Conservation (phyloP, 2,888 invertebrate genomes). For the Augochlorella aurata region DNA sequence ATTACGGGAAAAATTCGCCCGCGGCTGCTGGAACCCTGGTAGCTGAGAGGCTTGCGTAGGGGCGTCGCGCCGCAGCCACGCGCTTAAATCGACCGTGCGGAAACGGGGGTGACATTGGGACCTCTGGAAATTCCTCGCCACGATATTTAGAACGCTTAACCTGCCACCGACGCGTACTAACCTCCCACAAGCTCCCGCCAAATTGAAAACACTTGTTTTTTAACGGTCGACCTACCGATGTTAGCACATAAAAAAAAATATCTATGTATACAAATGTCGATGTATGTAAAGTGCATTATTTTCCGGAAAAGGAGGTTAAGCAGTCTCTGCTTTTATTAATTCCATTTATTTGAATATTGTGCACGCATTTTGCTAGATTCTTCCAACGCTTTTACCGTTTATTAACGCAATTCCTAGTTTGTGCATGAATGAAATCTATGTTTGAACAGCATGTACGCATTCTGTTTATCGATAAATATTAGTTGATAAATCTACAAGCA, state of each 20-base stretch:
- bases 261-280: too few relatives aligned
- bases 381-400: too few relatives aligned
- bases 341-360: too few relatives aligned
- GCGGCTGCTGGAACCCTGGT: slow-evolving; percentile 17
- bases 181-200: neutral
- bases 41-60: neutral
- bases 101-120: neutral
- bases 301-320: too few relatives aligned
- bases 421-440: too few relatives aligned
- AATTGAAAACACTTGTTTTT: neutral
- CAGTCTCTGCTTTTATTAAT: too few relatives aligned
- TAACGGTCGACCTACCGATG: neutral
- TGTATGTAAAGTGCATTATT: too few relatives aligned
- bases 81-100: slow-evolving; percentile 14
- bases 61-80: neutral
- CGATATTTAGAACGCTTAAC: slow-evolving; percentile 10
- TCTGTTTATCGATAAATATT: too few relatives aligned
- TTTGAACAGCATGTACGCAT: too few relatives aligned
- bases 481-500: neutral
- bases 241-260: too few relatives aligned
- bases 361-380: too few relatives aligned
- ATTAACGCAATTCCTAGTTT: too few relatives aligned
- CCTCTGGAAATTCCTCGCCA: slow-evolving; percentile 10
- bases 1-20: slow-evolving; percentile 20
- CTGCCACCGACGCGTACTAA: neutral